Percentiles rank a stretch among this genome's conserved stretches.
Evolutionary conservation across 2,888 invertebrate species (phyloP).

Genomic region (Microplitis manilae): DNA sequence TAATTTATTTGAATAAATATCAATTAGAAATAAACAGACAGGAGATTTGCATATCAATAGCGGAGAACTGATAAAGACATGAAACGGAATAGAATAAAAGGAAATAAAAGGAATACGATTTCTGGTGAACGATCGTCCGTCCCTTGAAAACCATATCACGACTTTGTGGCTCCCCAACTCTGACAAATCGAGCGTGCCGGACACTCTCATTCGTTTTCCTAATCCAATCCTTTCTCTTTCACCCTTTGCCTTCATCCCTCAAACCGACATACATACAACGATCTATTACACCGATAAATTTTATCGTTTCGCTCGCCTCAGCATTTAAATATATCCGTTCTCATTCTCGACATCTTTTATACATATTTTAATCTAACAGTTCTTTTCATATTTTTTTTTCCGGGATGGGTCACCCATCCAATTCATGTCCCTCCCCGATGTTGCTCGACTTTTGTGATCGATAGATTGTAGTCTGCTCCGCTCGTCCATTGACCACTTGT

Average conservation of each 20-base stretch:
- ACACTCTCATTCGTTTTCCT: constrained; percentile 33
- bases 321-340: background rate
- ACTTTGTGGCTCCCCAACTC: constrained; percentile 39
- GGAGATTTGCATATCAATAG: background rate
- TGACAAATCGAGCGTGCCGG: constrained; percentile 33
- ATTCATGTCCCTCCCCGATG: no score
- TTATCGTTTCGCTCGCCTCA: background rate
- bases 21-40: background rate
- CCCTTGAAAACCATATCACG: constrained; percentile 42
- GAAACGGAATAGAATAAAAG: constrained; percentile 6
- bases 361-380: background rate
- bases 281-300: background rate
- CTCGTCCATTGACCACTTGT: no score
- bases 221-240: constrained; percentile 30
- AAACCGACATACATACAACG: constrained; percentile 17
- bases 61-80: background rate
- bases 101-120: background rate
- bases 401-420: no score
- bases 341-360: background rate
- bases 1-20: background rate
- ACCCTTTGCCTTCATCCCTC: constrained; percentile 3
- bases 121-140: constrained; percentile 35
- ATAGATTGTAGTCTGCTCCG: no score
- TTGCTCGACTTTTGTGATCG: no score
- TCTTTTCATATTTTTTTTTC: constrained; percentile 5